Conservation (phyloP, 2,797 vertebrate genomes). For the Megalops cyprinoides region DNA sequence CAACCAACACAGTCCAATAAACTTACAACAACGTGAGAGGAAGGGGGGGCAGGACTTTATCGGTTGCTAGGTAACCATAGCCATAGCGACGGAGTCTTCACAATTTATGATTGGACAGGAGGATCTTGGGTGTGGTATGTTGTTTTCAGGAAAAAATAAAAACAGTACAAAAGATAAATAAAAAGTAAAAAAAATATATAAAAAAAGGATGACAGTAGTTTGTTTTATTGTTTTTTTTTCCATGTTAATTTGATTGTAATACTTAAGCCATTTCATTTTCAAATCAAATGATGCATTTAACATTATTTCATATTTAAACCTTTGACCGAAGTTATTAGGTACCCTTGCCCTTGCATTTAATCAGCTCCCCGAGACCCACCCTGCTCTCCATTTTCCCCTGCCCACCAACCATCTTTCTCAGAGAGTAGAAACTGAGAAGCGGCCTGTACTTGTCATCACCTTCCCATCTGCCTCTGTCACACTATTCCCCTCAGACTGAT, state of each 20-base stretch:
- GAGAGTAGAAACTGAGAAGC: slow-evolving; percentile 12
- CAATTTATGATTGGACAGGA: slow-evolving; percentile 79
- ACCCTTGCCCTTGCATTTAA: slow-evolving; percentile 16
- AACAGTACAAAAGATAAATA: slow-evolving; percentile 73
- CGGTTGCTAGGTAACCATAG: slow-evolving; percentile 80
- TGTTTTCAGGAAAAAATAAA: slow-evolving; percentile 78
- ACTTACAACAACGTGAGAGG: slow-evolving; percentile 77
- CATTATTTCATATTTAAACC: slow-evolving; percentile 47
- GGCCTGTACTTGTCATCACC: slow-evolving; percentile 33
- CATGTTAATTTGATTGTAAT: slow-evolving; percentile 54
- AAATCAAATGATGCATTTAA: slow-evolving; percentile 34
- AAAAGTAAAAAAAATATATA: slow-evolving; percentile 69
- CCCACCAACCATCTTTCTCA: slow-evolving; percentile 1
- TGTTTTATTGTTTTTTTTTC: slow-evolving; percentile 61
- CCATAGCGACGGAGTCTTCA: slow-evolving; percentile 78
- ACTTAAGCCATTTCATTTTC: neutral
- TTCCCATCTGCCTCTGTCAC: slow-evolving; percentile 32
- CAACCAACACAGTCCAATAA: slow-evolving; percentile 64
- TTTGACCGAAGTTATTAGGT: slow-evolving; percentile 36
- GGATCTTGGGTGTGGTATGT: slow-evolving; percentile 76
- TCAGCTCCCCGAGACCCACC: slow-evolving; percentile 8
- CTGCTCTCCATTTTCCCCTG: neutral
- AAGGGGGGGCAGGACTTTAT: slow-evolving; percentile 81
- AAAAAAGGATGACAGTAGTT: slow-evolving; percentile 68
- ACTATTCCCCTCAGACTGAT: slow-evolving; percentile 17